Base-by-base conservation (phyloP, 1,140 invertebrate genomes). In the Oreohelix idahoensis region DNA sequence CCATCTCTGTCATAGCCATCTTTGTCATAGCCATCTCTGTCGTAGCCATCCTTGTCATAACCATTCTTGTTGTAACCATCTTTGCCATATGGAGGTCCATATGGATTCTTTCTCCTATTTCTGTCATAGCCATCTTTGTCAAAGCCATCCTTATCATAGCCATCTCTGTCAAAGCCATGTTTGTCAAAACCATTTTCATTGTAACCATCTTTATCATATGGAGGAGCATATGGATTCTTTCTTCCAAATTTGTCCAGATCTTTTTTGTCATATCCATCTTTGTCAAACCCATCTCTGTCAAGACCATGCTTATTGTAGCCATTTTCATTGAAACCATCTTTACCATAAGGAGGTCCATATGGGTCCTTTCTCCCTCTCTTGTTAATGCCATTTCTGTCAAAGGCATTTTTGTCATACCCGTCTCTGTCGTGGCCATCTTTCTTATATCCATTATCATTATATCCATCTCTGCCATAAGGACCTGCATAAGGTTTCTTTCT, bases 361-460 rank as follows among this genome's bases (percentile, higher is more conserved):
- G 63, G 63, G 17, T 66, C 29, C 29, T 66, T 66, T 66, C n/a
- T 66, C 1, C 63, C 63, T 17, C 29, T 66, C 29, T 66, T 66
- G 63, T 32, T 66, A 5, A 32, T 32, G 23, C 78, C 70, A 39
- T 81, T 51, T 32, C 71, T 81, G 63, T 81, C 79, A 45, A 79
- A 71, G 66, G 32, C 63, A 42, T 71, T 45, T 42, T 78, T 78
- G 63, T 70, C 81, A 66, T 83, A 73, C 0, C 77, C 63, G n/a
- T 73, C 53, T 53, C 77, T 83, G 51, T 76, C 81, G n/a, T 26
- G 23, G 35, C 39, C 74, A n/a, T 77, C 66, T 51, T 35, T 5
- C 2, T 13, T 15, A 69, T 69, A 66, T 15, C 45, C 58, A 66
- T 66, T 66, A 1, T 66, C 20, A 32, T 66, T 66, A 23, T 66